These are phyloP conservation scores for Epinephelus lanceolatus DNA, from an alignment of 2,113 vertebrate species.

Conservation along the genomic window DNA sequence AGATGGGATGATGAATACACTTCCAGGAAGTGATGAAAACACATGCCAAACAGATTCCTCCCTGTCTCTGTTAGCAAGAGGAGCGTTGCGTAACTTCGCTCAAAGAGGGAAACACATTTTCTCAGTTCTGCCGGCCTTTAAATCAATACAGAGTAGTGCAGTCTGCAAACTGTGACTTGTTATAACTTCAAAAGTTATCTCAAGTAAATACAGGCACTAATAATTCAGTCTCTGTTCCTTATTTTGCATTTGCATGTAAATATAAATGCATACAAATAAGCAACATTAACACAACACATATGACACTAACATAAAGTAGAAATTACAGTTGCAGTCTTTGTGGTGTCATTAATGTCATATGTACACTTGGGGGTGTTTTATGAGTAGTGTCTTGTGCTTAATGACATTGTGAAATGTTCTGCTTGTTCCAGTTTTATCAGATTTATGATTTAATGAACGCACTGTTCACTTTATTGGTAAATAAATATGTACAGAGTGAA, in stretches of 20 bases:
- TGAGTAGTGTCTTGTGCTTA: not conserved
- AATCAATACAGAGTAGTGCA: not conserved
- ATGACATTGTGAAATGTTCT: not conserved
- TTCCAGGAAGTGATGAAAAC: not conserved
- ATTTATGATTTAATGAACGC: not conserved
- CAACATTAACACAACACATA: not conserved
- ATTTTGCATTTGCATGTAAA: slow-evolving; percentile 13
- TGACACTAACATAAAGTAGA: not conserved
- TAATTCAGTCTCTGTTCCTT: not conserved
- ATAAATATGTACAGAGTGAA: not conserved
- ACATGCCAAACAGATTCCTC: not conserved
- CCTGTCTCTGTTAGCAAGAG: not conserved
- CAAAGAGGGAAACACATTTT: not conserved
- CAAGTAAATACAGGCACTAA: not conserved
- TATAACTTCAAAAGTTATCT: not conserved
- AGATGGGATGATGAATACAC: slow-evolving; percentile 12
- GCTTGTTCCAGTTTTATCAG: not conserved
- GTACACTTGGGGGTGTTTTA: not conserved
- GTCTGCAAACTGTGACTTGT: not conserved
- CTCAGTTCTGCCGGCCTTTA: not conserved
- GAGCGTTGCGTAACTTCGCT: not conserved
- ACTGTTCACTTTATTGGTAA: slow-evolving; percentile 8
- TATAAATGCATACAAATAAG: not conserved
- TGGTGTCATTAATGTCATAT: not conserved
- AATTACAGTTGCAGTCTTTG: not conserved